Evolutionary conservation across 2,113 vertebrate species (phyloP).

Genomic region (Gambusia holbrooki): DNA sequence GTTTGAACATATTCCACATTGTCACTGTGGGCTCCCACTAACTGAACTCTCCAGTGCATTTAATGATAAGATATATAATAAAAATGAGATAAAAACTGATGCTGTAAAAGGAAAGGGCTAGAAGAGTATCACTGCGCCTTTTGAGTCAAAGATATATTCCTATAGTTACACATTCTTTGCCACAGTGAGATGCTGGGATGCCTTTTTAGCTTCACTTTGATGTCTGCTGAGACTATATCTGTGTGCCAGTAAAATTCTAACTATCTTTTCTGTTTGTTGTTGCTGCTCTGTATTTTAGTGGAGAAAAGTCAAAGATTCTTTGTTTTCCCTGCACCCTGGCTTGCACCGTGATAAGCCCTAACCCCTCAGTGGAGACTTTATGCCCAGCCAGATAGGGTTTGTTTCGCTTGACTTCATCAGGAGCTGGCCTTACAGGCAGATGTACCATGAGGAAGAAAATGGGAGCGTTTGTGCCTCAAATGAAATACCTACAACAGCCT

Average conservation of each 20-base stretch:
- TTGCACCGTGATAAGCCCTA: conserved; percentile 44
- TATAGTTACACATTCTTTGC: background rate
- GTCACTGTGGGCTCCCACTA: conserved; percentile 31
- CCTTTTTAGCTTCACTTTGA: conserved; percentile 6
- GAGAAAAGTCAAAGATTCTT: conserved; percentile 43
- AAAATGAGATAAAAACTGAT: background rate
- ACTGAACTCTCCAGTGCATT: conserved; percentile 35
- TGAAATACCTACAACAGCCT: conserved; percentile 32
- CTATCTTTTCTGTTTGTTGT: conserved; percentile 26
- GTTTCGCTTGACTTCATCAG: conserved; percentile 61
- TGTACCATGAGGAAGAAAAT: conserved; percentile 49
- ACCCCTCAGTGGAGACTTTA: conserved; percentile 38
- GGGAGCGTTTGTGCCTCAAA: conserved; percentile 14
- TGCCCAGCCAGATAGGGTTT: conserved; percentile 66
- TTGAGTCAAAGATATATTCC: background rate
- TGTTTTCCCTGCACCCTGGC: conserved; percentile 43
- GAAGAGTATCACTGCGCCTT: conserved; percentile 4
- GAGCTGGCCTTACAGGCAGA: conserved; percentile 59
- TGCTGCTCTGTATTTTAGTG: conserved; percentile 22
- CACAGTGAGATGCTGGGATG: background rate
- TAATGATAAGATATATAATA: conserved; percentile 35
- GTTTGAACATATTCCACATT: conserved; percentile 57
- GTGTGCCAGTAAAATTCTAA: conserved; percentile 5
- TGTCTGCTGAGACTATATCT: conserved; percentile 9
- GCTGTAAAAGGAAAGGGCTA: conserved; percentile 14